These are phyloP conservation scores for Heliconius charithonia DNA, from an alignment of 2,888 invertebrate genomes.

Conservation along the genomic window DNA sequence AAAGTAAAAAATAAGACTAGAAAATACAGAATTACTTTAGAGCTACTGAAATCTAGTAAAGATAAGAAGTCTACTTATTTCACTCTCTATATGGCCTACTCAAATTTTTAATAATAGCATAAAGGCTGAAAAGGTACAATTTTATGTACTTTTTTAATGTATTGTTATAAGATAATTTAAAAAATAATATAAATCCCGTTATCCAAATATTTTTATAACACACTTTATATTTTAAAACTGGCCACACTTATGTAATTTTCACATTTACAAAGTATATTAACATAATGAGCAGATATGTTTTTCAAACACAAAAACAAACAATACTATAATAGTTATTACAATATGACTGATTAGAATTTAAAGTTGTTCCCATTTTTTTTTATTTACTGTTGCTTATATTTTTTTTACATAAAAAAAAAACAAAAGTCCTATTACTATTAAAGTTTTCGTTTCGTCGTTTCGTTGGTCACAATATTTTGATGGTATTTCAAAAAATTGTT, in stretches of 20 bases:
- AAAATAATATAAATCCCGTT: neutral
- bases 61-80: neutral
- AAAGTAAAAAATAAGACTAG: slow-evolving; percentile 12
- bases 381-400: neutral
- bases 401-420: no score
- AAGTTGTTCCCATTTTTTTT: neutral
- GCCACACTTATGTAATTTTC: no score
- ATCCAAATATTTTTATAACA: neutral
- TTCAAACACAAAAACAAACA: neutral
- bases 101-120: neutral
- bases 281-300: slow-evolving; percentile 19
- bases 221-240: no score
- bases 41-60: neutral
- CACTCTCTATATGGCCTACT: neutral
- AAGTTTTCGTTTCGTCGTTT: no score
- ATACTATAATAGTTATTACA: slow-evolving; percentile 1
- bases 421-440: no score
- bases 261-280: neutral
- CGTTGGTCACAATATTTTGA: no score
- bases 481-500: no score
- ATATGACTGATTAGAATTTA: slow-evolving; percentile 1
- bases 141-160: neutral
- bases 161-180: neutral
- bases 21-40: neutral
- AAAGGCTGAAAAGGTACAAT: neutral